phyloP scores from a whole-genome alignment of 1,140 invertebrate genomes.

The Drosophila persimilis region DNA sequence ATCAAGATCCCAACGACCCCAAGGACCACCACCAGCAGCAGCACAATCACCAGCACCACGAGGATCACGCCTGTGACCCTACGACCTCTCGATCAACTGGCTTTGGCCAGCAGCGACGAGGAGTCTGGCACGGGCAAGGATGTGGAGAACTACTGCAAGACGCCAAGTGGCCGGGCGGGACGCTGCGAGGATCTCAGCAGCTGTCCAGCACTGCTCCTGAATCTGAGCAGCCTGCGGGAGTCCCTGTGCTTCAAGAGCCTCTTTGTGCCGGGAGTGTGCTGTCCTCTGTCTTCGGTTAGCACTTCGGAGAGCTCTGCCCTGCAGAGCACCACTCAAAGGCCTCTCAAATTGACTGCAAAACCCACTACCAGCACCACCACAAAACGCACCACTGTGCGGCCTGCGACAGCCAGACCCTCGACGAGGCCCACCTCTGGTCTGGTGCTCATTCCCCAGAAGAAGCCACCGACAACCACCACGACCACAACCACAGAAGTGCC shows the following conservation, averaged over 20 bases:
- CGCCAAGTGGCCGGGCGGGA: slow-evolving; percentile 90
- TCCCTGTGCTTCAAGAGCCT: slow-evolving; percentile 96
- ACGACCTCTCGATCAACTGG: slow-evolving; percentile 57
- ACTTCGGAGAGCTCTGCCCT: slow-evolving; percentile 70
- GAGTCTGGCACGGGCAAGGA: slow-evolving; percentile 65
- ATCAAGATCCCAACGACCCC: slow-evolving; percentile 74
- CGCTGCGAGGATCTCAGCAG: slow-evolving; percentile 94
- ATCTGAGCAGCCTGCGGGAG: slow-evolving; percentile 91
- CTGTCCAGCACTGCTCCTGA: slow-evolving; percentile 93
- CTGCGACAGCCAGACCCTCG: slow-evolving; percentile 38
- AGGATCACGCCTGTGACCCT: slow-evolving; percentile 18
- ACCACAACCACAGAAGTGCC: slow-evolving; percentile 80
- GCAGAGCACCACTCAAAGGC: slow-evolving; percentile 69
- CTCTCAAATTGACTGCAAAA: slow-evolving; percentile 83
- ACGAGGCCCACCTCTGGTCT: slow-evolving; percentile 55
- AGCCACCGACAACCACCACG: slow-evolving; percentile 76
- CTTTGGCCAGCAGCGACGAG: slow-evolving; percentile 54
- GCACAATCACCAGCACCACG: slow-evolving; percentile 14
- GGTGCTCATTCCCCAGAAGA: slow-evolving; percentile 81
- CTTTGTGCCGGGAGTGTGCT: slow-evolving; percentile 96
- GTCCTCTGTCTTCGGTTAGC: slow-evolving; percentile 85
- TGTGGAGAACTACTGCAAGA: slow-evolving; percentile 87
- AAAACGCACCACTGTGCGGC: slow-evolving; percentile 43
- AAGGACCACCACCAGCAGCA: slow-evolving; percentile 51
- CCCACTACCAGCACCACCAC: slow-evolving; percentile 35